Base-by-base conservation (phyloP, 2,113 vertebrate species). In the Pollachius pollachius region DNA sequence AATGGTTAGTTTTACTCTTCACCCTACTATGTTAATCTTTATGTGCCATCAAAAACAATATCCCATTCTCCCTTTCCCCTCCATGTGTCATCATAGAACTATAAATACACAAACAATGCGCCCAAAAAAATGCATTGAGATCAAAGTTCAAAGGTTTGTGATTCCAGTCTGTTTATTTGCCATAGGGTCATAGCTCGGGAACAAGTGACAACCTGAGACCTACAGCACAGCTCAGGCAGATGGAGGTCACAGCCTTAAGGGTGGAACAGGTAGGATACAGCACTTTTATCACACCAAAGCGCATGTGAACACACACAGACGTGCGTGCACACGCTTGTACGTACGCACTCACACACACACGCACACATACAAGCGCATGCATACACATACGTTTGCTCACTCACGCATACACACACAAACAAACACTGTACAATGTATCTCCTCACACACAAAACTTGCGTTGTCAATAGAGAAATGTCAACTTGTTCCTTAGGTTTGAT, bases 101-200 rank as follows among this genome's bases (percentile, higher is more conserved):
- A 9, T 48, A 48, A 48, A 48, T 48, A 48, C 41, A 48, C 41
- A 48, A 7, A 48, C 41, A 48, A 9, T 48, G 8, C 41, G 12
- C 9, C 41, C 5, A 56, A 2, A 8, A 25, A 17, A 15, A 23
- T 62, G 60, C 18, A 19, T 25, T 62, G 18, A 62, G 3, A 27
- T 41, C 18, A 57, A 16, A n/a, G 68, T 86, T 34, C 30, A 34
- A 34, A 34, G 30, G 30, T 34, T 34, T 74, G 64, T 77, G 80
- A 84, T 80, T 79, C 72, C 69, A 70, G 73, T 74, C 21, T 58
- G 72, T 89, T 90, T 89, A 91, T 89, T 91, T 66, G 69, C 85
- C 82, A 85, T 73, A 83, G 72, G 25, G 81, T 84, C 81, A 78
- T 76, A 81, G 86, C 80, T 60, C 64, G 81, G 81, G 80, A 72